Base-by-base conservation (phyloP, 2,797 vertebrate species). In the Limosa lapponica region DNA sequence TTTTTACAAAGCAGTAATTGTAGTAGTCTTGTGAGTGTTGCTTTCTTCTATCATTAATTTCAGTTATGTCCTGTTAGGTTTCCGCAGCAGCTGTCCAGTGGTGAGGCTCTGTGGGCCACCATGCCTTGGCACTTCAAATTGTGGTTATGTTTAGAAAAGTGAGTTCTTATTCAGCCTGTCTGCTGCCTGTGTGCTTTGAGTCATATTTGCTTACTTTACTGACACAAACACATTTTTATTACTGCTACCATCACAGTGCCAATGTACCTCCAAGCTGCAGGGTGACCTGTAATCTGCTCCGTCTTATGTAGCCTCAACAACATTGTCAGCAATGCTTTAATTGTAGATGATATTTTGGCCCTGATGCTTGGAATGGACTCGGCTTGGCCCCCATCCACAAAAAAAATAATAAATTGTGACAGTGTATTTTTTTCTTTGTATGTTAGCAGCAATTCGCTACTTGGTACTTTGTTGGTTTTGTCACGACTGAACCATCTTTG, bases 191-290 rank as follows among this genome's bases (percentile, higher is more conserved):
- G 69, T 94, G 34, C 77, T 83, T 89, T 91, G 82, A 90, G 80
- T 90, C 83, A 61, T 54, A 65, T 85, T 94, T 96, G 41, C 86
- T 93, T 95, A 71, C 52, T 93, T 89, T 82, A 80, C 30, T 85
- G 91, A 61, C 90, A 95, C 30, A 87, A 93, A 91, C 51, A 57
- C 52, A 39, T 79, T 96, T 87, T 93, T 89, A 80, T 94, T 94
- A 46, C 48, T 27, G 24, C 48, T 74, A 6, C 70, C n/a, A 46
- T 90, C 41, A 43, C 52, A 39, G 77, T 49, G n/a, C 77, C 80
- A 90, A 61, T 66, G 84, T 52, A 96, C 73, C 89, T 95, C 66
- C 48, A 79, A 87, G 73, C 70, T 95, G 52, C 70, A 93, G 86
- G 44, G 48, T 95, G 91, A 93, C 66, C 90, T 95, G 64, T 90